Percentiles rank a stretch among this genome's conserved stretches.
Conservation (phyloP, 2,113 vertebrate genomes). For the Toxotes jaculatrix region DNA sequence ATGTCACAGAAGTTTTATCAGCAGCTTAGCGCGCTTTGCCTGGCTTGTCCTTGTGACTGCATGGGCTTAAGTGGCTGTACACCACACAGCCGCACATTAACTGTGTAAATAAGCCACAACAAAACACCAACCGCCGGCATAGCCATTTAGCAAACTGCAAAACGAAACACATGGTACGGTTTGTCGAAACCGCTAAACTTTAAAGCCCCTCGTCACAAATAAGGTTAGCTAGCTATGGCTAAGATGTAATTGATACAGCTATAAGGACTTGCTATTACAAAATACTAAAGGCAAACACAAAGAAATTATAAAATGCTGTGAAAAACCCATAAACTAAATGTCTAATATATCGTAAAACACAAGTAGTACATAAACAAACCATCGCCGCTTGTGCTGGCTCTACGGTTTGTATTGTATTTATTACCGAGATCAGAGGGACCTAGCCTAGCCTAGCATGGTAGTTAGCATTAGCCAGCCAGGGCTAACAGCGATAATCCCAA, state of each 20-base stretch:
- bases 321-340: neutral
- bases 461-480: conserved; percentile 39
- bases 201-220: neutral
- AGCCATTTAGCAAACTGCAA: too few species aligned
- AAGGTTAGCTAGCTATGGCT: conserved; percentile 6
- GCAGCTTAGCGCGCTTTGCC: conserved; percentile 60
- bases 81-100: neutral
- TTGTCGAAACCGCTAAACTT: neutral
- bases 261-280: conserved; percentile 22
- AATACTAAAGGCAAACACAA: conserved; percentile 19
- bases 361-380: accelerated
- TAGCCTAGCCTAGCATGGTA: conserved; percentile 63
- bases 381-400: accelerated
- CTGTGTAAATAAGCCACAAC: neutral
- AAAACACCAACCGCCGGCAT: neutral
- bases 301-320: accelerated
- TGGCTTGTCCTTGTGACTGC: conserved; percentile 50
- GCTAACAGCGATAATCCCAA: conserved; percentile 56
- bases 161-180: neutral
- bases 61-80: neutral
- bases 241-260: conserved; percentile 47
- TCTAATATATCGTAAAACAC: neutral
- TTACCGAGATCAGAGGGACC: conserved; percentile 37
- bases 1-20: conserved; percentile 28
- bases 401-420: neutral